These are phyloP conservation scores for Tympanoctomys barrerae DNA, from an alignment of 2,797 vertebrate species.

Conservation along the genomic window DNA sequence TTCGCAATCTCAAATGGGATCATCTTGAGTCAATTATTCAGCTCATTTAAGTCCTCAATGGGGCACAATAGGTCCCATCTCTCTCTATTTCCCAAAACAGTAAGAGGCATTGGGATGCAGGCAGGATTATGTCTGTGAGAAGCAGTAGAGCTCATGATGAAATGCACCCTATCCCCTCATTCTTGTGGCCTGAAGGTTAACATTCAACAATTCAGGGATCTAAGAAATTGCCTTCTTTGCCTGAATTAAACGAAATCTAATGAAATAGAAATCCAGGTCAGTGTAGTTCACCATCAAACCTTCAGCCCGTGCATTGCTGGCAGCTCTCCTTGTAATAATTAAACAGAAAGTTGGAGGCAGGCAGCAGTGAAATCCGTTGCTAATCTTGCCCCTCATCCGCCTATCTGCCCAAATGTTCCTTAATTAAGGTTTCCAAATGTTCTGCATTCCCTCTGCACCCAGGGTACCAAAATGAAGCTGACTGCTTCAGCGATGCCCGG, in stretches of 20 bases:
- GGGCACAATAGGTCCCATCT: not conserved
- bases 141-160: constrained; percentile 3
- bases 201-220: constrained; percentile 57
- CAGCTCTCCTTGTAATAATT: constrained; percentile 75
- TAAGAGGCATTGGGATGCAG: constrained; percentile 41
- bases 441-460: constrained; percentile 74
- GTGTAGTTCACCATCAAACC: constrained; percentile 74
- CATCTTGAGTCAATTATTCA: constrained; percentile 57
- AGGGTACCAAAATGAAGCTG: constrained; percentile 62
- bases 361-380: constrained; percentile 79
- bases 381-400: constrained; percentile 82
- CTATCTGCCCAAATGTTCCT: constrained; percentile 83
- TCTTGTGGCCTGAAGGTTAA: constrained; percentile 68
- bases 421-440: constrained; percentile 84
- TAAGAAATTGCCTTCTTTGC: constrained; percentile 74
- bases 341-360: constrained; percentile 80
- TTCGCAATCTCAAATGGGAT: constrained; percentile 6
- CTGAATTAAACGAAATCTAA: constrained; percentile 80
- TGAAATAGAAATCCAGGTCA: constrained; percentile 79
- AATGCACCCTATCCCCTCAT: not conserved
- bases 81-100: constrained; percentile 40
- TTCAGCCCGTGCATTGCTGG: constrained; percentile 61
- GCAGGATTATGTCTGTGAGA: constrained; percentile 2
- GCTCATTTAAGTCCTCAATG: constrained; percentile 8
- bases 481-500: constrained; percentile 67